Base-by-base conservation (phyloP, 2,113 vertebrate genomes). In the Passerina amoena region DNA sequence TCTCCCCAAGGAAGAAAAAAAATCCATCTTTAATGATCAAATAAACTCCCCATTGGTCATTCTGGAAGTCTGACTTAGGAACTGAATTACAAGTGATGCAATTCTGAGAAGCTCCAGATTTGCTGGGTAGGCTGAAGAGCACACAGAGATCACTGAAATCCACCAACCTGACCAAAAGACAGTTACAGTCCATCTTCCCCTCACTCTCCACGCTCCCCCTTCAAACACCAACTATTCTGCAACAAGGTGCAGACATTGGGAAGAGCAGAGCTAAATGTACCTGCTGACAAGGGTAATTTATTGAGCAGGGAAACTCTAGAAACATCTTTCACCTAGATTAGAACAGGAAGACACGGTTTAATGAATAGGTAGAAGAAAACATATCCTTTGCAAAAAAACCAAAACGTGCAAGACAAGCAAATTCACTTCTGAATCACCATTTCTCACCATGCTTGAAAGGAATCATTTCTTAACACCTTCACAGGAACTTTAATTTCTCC, bases 401-500 rank as follows among this genome's bases (percentile, higher is more conserved):
- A 38, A 38, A 38, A 81, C 1, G 1, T 16, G 50, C 56, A 82
- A 71, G 24, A 76, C 28, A 72, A 85, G 27, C 35, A 85, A 89
- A 84, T 87, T 79, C 24, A 69, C 9, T 92, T 85, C 63, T 66
- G n/a, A 88, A 60, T 15, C 30, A 63, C 51, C 13, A 65, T 82
- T 95, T 95, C 97, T 99, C 97, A 99, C 99, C 99, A 99, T 94
- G 99, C 99, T 98, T 98, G 98, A 94, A 98, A 97, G 37, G 98
- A 96, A 96, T 99, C 98, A 53, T 98, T 99, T 97, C 98, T 98
- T 94, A 99, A 97, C 86, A 99, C 98, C 94, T 99, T 99, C 91
- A 99, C 98, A 38, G 99, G 98, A 93, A 99, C 99, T 84, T 99
- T 98, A 28, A 99, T 99, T 98, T 99, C 99, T 82, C 99, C 99